These are phyloP conservation scores for Otis tarda DNA, from an alignment of 2,113 vertebrate species.

Conservation along the genomic window DNA sequence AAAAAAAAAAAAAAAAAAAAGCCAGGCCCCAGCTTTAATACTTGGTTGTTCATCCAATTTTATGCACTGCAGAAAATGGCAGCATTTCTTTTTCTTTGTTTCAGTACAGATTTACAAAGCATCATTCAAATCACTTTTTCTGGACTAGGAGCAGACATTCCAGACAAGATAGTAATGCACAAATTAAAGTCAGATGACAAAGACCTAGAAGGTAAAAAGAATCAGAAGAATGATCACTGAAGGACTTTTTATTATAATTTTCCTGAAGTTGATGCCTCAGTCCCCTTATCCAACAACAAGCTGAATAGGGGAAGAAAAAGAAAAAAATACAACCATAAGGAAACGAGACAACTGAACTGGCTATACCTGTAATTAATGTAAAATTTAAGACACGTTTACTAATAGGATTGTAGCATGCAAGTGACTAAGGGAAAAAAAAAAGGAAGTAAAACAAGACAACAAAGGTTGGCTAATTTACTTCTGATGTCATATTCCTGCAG, in stretches of 20 bases:
- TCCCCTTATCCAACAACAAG: neutral
- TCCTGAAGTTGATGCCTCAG: neutral
- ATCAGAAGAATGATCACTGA: neutral
- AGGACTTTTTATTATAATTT: neutral
- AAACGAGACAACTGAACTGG: neutral
- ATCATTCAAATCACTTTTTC: neutral
- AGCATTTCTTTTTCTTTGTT: neutral
- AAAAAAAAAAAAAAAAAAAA: neutral
- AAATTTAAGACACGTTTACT: neutral
- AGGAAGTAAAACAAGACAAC: neutral
- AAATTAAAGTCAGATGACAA: neutral
- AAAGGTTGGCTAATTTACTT: conserved; percentile 6
- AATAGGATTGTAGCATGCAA: neutral
- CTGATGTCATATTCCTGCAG: conserved; percentile 24
- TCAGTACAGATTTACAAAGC: neutral
- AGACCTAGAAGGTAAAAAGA: neutral
- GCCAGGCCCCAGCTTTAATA: neutral
- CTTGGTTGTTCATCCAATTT: neutral
- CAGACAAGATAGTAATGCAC: neutral
- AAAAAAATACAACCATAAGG: neutral
- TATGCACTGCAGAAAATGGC: neutral
- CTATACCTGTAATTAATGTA: neutral
- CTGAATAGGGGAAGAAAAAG: neutral
- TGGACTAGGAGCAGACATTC: neutral
- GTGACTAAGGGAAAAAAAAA: neutral